Base-by-base conservation (phyloP, 2,113 vertebrate species). In the Malurus melanocephalus region DNA sequence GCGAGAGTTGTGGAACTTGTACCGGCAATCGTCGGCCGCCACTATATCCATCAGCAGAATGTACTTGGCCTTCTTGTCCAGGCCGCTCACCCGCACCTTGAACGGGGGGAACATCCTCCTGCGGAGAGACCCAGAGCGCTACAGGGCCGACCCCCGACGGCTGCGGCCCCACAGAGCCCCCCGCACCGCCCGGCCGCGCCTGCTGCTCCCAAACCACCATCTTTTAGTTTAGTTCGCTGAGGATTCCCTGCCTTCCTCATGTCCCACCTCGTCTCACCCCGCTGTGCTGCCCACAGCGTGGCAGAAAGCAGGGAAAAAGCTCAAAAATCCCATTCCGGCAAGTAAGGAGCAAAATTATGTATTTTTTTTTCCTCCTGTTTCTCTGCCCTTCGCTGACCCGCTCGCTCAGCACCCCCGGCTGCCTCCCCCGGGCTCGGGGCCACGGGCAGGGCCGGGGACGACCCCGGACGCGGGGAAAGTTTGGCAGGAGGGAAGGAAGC, bases 81-180 rank as follows among this genome's bases (percentile, higher is more conserved):
- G 98, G 79, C 99, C 99, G 86, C 98, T 99, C 89, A 99, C 99
- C 77, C 99, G 95, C 71, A 99, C 99, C 97, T 99, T 99, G 96
- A 99, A 99, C 22, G 99, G 99, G 89, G 99, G 99, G 90, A 99
- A 99, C 99, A 99, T 99, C 96, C 99, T 98, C 98, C 99, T 99
- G 96, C 77, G 69, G 78, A 88, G 85, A 94, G 89, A 90, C 45
- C 94, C 91, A 87, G 62, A 88, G 74, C 56, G 28, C 3, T 78
- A 77, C 85, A 57, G 74, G 73, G 85, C 19, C 64, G 53, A 28
- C 30, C 55, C 74, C 75, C 79, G 75, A 75, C 83, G 71, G 86
- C 80, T 11, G 20, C 46, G 14, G 49, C 42, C 76, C 61, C 42
- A 4, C 38, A 67, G 78, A 78, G 55, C n/a, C 48, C 32, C 79